Evolutionary conservation across 1,140 invertebrate species (phyloP), one percentile per base, ranked within the genome.

Genomic region (Trichogramma pretiosum): DNA sequence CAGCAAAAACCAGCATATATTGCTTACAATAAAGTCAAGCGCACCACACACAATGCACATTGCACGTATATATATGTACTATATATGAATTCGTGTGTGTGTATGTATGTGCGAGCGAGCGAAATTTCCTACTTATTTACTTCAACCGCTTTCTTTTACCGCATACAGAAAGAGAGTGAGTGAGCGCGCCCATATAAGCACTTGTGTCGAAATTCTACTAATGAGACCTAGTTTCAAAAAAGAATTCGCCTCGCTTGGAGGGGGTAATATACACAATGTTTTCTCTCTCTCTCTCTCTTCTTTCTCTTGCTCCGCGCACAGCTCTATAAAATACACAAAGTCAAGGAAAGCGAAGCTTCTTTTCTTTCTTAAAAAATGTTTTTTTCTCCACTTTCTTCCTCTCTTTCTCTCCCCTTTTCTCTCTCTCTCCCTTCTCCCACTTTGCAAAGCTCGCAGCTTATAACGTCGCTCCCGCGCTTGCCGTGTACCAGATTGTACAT

Each of bases 221-320:
- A 48, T 48, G 47, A 48, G 47, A 10, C 40, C 39, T 43, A 42
- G 40, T 48, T 48, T 37, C 35, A 19, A 28, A 35, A 48, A 39
- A 42, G 17, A 28, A 28, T 7, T 5, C 24, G 24, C 5, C 24
- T 11, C 24, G 24, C 5, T 7, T 5, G 11, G 24, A 28, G 24
- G 11, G 11, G 5, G 24, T 5, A 5, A 5, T 28, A n/a, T n/a
- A n/a, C n/a, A n/a, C n/a, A n/a, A n/a, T n/a, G n/a, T n/a, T n/a
- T n/a, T n/a, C n/a, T n/a, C n/a, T n/a, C n/a, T n/a, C n/a, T n/a
- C n/a, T n/a, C n/a, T n/a, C n/a, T n/a, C n/a, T n/a, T n/a, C n/a
- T n/a, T n/a, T n/a, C n/a, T n/a, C n/a, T n/a, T n/a, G n/a, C 24
- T 28, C 5, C 24, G 24, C 24, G 24, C 11, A 28, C 24, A 28